Base-by-base conservation (phyloP, 1,140 invertebrate species). In the Apis laboriosa region DNA sequence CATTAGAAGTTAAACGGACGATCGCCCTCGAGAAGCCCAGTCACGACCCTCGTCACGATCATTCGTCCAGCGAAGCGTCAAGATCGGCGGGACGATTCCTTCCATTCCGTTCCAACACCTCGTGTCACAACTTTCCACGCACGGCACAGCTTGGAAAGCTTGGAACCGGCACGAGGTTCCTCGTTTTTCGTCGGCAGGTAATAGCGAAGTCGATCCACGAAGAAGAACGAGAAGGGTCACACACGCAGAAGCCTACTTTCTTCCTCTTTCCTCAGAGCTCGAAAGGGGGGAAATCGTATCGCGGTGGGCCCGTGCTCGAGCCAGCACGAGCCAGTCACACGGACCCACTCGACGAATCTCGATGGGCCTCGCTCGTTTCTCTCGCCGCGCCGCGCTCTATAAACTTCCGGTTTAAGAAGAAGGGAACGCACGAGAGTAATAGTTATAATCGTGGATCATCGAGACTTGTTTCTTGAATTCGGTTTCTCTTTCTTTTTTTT, bases 181-280 rank as follows among this genome's bases (percentile, higher is more conserved):
- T 43, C 34, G 28, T 34, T 84, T 84, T 79, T 85, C 71, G 76
- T 67, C 24, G 76, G 68, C 84, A 71, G 84, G 87, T 85, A 88
- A 88, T 86, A 84, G 87, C 56, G 88, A 88, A 89, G 86, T 88
- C 89, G 83, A 86, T 85, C 82, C 87, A 89, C 87, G 84, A 43
- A 43, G 84, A 87, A 86, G 80, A 74, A 86, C 83, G 85, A 79
- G 84, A 86, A 80, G 84, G 86, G 89, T 82, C 88, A 86, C 88
- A 86, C 75, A 43, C 80, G 85, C 2, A 34, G 34, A 90, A 91
- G 90, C 90, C 90, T 91, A 91, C 90, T 91, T 91, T 90, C 90
- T 91, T 91, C 84, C 84, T 85, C 85, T 79, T 83, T 83, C 84
- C 88, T 60, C 84, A 76, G 64, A 43, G 9, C 78, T 7, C 34